Base-by-base conservation (phyloP, 2,888 invertebrate species). In the Adelphocoris suturalis region DNA sequence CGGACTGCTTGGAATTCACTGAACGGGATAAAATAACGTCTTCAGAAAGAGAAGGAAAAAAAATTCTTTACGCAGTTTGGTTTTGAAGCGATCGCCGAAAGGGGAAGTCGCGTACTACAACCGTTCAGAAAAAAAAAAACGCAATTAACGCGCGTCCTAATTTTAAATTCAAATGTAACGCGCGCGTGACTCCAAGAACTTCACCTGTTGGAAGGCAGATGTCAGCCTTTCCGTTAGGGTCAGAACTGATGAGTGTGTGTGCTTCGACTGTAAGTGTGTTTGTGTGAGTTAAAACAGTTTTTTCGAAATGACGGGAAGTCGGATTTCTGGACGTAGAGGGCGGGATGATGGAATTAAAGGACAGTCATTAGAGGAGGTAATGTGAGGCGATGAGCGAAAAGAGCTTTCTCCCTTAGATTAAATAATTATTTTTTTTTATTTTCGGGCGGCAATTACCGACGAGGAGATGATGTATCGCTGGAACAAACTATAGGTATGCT, bases 161-260 rank as follows among this genome's bases (percentile, higher is more conserved):
- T 82, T 82, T 82, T 52, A 82, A 82, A 82, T 82, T 82, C 82
- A 52, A 82, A 82, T 82, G 12, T 19, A 47, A 23, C 82, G 82
- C 82, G 47, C 82, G 48, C 52, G 52, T 48, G 82, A 27, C 52
- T 82, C 27, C 52, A 9, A 11, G 14, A 11, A 19, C 37, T 80
- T 19, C 52, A 19, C 52, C 52, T 19, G 82, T 23, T 27, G 52
- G 27, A 37, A 16, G 48, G 82, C 82, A 82, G 82, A 82, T 82
- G 82, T 37, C 82, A 23, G 0, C 47, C 19, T 82, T 52, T 82
- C 82, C 82, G 82, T 82, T 82, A 81, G 16, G n/a, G 1, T 47
- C 48, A 0, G 37, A 37, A 37, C 37, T 37, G 37, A 4, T 37
- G 7, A 7, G 16, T 57, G 57, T 4, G 57, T 4, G 16, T 57